Conservation (phyloP, 2,888 invertebrate species). For the Margaritifera margaritifera region DNA sequence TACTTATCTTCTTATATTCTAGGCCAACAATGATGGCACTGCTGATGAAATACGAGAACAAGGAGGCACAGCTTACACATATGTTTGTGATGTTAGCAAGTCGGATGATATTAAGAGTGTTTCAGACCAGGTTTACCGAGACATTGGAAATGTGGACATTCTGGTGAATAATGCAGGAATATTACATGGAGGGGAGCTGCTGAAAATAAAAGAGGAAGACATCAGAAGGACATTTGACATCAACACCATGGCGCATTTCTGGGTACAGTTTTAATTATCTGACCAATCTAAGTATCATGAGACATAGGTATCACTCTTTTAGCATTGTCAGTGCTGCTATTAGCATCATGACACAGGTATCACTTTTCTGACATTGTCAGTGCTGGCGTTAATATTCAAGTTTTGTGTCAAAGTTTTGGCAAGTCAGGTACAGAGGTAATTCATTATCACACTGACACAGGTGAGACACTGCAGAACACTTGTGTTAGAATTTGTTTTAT, state of each 20-base stretch:
- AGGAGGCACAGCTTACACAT: slow-evolving; percentile 52
- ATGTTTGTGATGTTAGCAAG: slow-evolving; percentile 61
- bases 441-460: too few relatives aligned
- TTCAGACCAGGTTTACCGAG: slow-evolving; percentile 45
- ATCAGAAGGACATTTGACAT: slow-evolving; percentile 59
- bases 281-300: too few relatives aligned
- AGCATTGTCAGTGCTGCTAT: too few relatives aligned
- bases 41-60: slow-evolving; percentile 44
- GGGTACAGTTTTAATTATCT: slow-evolving; percentile 48
- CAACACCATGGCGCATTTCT: slow-evolving; percentile 60
- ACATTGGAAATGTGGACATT: slow-evolving; percentile 65
- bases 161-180: slow-evolving; percentile 67
- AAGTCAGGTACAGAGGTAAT: too few relatives aligned
- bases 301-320: too few relatives aligned
- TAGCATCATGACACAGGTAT: too few relatives aligned
- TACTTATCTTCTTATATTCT: too few relatives aligned
- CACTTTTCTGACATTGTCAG: too few relatives aligned
- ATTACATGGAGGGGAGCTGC: slow-evolving; percentile 50
- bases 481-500: too few relatives aligned
- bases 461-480: too few relatives aligned
- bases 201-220: slow-evolving; percentile 48
- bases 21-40: slow-evolving; percentile 55
- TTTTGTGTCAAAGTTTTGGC: too few relatives aligned
- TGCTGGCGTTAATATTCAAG: too few relatives aligned
- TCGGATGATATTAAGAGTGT: slow-evolving; percentile 39